Base-by-base conservation (phyloP, 2,888 invertebrate species). In the Thysanoteuthis rhombus region DNA sequence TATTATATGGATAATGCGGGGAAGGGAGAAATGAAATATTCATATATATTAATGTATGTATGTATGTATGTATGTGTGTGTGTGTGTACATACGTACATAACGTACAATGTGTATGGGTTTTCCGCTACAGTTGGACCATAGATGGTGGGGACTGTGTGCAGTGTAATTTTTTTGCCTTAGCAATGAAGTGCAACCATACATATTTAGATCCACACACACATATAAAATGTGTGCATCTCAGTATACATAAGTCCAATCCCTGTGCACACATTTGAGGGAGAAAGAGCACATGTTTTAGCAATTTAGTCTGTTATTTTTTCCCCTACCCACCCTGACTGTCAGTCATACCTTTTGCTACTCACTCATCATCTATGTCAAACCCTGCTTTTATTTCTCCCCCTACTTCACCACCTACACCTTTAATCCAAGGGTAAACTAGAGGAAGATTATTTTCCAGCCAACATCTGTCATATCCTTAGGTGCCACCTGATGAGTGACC, bases 401-500 rank as follows among this genome's bases (percentile, higher is more conserved):
- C 16, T 8, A 75, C 12, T 25, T 6, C 32, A 6, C 75, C 3
- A 36, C 36, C 19, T 16, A 10, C 75, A 10, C n/a, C 12, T 75
- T n/a, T n/a, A 75, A 12, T 75, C 36, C 75, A 75, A 75, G 75
- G 75, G n/a, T 25, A 75, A 12, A 75, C n/a, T 36, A 75, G 16
- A 12, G 75, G n/a, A 36, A 75, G 16, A 75, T 2, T 10, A n/a
- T 75, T 36, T 75, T 75, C n/a, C n/a, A 75, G 19, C n/a, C n/a
- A n/a, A n/a, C 36, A n/a, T n/a, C n/a, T 36, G n/a, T n/a, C 75
- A 75, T 75, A 75, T 75, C 75, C 75, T 75, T 75, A 75, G 36
- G 75, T 75, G 75, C 75, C 75, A 75, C 75, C 75, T 75, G 75
- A 75, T 75, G 75, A 75, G 75, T 75, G 75, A 75, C 75, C 75